Conservation (phyloP, 2,888 invertebrate species). For the Polymixis lichenea region DNA sequence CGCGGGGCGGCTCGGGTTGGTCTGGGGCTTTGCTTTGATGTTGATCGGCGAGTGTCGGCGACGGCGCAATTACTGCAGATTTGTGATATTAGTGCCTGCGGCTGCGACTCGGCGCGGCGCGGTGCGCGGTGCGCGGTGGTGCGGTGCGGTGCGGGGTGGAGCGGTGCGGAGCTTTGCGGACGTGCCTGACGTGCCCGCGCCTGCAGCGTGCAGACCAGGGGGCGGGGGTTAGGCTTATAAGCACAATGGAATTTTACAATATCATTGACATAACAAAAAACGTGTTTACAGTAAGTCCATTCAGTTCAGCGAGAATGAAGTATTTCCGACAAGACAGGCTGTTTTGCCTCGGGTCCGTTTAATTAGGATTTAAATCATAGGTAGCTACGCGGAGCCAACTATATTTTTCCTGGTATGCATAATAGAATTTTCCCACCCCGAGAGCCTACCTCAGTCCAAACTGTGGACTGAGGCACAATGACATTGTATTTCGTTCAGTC, state of each 20-base stretch:
- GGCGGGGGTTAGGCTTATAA: constrained; percentile 23
- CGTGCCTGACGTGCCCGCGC: constrained; percentile 2
- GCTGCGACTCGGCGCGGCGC: constrained; percentile 14
- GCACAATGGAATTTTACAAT: constrained; percentile 34
- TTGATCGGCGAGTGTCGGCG: constrained; percentile 46
- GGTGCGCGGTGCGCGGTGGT: background rate
- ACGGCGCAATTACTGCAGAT: constrained; percentile 63
- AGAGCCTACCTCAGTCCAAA: background rate
- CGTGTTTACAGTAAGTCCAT: constrained; percentile 7
- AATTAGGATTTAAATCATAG: background rate
- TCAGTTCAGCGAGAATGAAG: background rate
- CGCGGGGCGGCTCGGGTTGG: constrained; percentile 11
- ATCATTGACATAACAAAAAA: background rate
- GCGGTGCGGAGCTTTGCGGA: background rate
- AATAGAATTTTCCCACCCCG: background rate
- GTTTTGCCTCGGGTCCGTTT: background rate
- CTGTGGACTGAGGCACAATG: background rate
- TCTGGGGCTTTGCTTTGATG: constrained; percentile 50
- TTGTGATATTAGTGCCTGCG: constrained; percentile 63
- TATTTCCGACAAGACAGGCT: background rate
- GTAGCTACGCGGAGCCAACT: background rate
- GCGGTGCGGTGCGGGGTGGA: background rate
- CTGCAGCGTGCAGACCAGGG: constrained; percentile 12
- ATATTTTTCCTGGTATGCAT: background rate
- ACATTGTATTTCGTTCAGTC: background rate